Base-by-base conservation (phyloP, 2,113 vertebrate genomes). In the Peucedramus taeniatus region DNA sequence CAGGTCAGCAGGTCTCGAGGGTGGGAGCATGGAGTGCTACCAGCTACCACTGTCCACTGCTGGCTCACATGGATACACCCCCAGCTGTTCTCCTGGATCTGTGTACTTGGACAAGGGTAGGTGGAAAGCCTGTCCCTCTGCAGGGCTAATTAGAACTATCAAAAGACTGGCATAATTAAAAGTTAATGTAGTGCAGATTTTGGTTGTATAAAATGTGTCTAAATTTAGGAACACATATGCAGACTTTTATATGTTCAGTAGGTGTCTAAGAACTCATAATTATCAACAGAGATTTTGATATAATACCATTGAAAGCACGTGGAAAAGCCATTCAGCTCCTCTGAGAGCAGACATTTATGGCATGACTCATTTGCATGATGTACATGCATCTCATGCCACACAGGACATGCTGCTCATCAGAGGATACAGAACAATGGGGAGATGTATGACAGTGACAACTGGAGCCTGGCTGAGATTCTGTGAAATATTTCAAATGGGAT, bases 271-370 rank as follows among this genome's bases (percentile, higher is more conserved):
- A 27, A 39, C 13, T 64, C 47, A 22, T 45, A 26, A 81, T 35
- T 12, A 45, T n/a, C 35, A 57, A 30, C 10, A 35, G 22, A 56
- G 5, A 63, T 77, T 84, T 74, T 16, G 1, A 16, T 26, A 23
- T 40, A 57, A 72, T 24, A 31, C 0, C 0, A 6, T 33, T 88
- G n/a, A 27, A 15, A 79, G 33, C 18, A 77, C 1, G 0, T 79
- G 20, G 16, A 76, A 81, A 87, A 86, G 9, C 21, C 71, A 30
- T 35, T 44, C 9, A 77, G 3, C 22, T 65, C 2, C 35, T 81
- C 28, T 86, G 44, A 49, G 22, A 74, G 15, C 11, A 65, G 27
- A n/a, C 8, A 21, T 20, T 27, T 54, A 6, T 63, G 30, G 10
- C 21, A 35, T 54, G 12, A n/a, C 28, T 66, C 8, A 13, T 78